Percentiles rank a stretch among this genome's conserved stretches.
Conservation (phyloP, 2,113 vertebrate genomes). For the Percina caprodes region DNA sequence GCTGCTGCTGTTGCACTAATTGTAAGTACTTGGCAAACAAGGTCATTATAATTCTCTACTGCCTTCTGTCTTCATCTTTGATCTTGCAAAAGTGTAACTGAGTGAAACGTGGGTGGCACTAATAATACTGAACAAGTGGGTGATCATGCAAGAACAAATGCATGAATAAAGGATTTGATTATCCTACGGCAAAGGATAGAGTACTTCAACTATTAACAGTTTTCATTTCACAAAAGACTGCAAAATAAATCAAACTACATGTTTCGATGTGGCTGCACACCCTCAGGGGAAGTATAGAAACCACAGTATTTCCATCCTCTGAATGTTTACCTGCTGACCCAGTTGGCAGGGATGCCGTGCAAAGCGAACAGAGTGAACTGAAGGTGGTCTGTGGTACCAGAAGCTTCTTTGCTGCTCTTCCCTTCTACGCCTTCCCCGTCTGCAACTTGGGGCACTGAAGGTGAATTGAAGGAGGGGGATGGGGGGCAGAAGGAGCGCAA, state of each 20-base stretch:
- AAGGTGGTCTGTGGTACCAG: slow-evolving; percentile 90
- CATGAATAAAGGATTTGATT: slow-evolving; percentile 17
- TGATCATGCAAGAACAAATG: neutral
- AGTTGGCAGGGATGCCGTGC: slow-evolving; percentile 91
- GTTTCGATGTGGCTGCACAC: neutral
- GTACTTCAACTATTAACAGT: neutral
- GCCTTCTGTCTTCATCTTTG: slow-evolving; percentile 6
- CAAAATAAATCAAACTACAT: neutral
- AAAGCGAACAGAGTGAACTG: slow-evolving; percentile 94
- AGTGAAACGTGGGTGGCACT: slow-evolving; percentile 33
- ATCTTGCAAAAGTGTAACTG: slow-evolving; percentile 8
- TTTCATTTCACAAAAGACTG: neutral
- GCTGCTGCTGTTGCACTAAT: neutral
- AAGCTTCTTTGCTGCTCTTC: slow-evolving; percentile 87
- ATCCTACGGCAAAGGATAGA: neutral
- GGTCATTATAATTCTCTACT: neutral
- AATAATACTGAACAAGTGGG: slow-evolving; percentile 35
- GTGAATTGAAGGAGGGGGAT: slow-evolving; percentile 57
- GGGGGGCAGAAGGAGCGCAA: slow-evolving; percentile 83
- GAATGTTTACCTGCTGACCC: slow-evolving; percentile 91
- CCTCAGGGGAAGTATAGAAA: too few species aligned
- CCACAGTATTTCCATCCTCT: neutral
- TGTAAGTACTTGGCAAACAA: neutral
- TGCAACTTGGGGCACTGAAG: slow-evolving; percentile 42
- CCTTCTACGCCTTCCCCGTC: slow-evolving; percentile 46